Evolutionary conservation across 2,113 vertebrate species (phyloP).

Genomic region (Connochaetes taurinus): DNA sequence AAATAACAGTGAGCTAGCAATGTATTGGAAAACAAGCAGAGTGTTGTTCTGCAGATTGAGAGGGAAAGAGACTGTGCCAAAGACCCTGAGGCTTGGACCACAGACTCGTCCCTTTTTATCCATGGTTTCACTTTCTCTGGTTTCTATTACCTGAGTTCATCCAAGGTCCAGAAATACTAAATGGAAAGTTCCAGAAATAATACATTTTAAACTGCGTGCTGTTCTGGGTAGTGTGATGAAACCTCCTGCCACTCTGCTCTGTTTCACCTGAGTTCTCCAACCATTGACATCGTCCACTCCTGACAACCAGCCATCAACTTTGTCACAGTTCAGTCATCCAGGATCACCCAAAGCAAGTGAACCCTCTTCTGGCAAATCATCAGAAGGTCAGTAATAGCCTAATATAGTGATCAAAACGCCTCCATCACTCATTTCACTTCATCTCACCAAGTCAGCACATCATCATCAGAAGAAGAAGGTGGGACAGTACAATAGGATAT

Average conservation of each 20-base stretch:
- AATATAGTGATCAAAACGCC: not conserved
- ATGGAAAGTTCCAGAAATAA: not conserved
- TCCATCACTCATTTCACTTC: not conserved
- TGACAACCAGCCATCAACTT: not conserved
- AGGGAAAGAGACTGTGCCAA: not conserved
- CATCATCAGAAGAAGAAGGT: not conserved
- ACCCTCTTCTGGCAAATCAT: not conserved
- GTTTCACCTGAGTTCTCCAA: not conserved
- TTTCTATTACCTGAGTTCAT: not conserved
- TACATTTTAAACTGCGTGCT: not conserved
- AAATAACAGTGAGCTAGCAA: not conserved
- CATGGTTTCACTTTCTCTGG: not conserved
- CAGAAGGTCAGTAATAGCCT: not conserved
- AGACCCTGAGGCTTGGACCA: not conserved
- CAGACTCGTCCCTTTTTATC: not conserved
- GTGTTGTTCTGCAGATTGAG: not conserved
- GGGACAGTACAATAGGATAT: not conserved
- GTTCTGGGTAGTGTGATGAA: not conserved
- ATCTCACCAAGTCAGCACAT: not conserved
- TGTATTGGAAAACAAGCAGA: not conserved
- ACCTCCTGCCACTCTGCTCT: not conserved
- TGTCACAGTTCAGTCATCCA: not conserved
- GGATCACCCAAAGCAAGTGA: not conserved
- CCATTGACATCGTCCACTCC: not conserved
- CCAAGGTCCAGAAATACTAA: not conserved